phyloP scores from a whole-genome alignment of 2,797 vertebrate genomes.

The Selene dorsalis region DNA sequence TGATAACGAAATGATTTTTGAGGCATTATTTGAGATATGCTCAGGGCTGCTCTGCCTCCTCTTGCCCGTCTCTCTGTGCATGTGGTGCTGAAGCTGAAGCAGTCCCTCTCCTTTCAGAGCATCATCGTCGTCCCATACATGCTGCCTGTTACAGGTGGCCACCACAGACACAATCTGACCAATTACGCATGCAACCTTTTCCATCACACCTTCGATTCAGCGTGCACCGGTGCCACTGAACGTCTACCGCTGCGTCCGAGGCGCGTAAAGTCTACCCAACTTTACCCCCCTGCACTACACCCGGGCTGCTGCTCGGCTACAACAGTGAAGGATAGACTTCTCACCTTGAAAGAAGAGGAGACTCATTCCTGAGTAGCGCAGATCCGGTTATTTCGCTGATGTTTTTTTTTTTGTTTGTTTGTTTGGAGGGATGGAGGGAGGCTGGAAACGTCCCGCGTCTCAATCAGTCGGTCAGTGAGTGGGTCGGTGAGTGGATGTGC shows the following conservation, averaged over 20 bases:
- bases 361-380: constrained; percentile 59
- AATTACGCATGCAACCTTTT: constrained; percentile 10
- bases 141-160: constrained; percentile 54
- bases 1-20: constrained; percentile 39
- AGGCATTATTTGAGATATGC: too few species aligned
- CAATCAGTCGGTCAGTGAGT: not conserved
- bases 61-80: constrained; percentile 1
- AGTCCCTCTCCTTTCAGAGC: constrained; percentile 27
- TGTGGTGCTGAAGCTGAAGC: constrained; percentile 36
- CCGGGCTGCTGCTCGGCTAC: constrained; percentile 7
- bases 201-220: not conserved
- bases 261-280: constrained; percentile 65
- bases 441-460: constrained; percentile 32
- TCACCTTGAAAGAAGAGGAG: constrained; percentile 77
- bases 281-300: constrained; percentile 41
- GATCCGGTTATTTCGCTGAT: constrained; percentile 43
- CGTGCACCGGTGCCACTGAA: not conserved
- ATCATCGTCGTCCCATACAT: constrained; percentile 42
- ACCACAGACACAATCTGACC: not conserved
- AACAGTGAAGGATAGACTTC: constrained; percentile 41
- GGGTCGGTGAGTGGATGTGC: constrained; percentile 14
- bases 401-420: not conserved
- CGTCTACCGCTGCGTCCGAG: constrained; percentile 10
- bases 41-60: constrained; percentile 32
- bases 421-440: too few species aligned